Base-by-base conservation (phyloP, 92 coral and sea anemone species). In the Epizoanthus rinbou region DNA sequence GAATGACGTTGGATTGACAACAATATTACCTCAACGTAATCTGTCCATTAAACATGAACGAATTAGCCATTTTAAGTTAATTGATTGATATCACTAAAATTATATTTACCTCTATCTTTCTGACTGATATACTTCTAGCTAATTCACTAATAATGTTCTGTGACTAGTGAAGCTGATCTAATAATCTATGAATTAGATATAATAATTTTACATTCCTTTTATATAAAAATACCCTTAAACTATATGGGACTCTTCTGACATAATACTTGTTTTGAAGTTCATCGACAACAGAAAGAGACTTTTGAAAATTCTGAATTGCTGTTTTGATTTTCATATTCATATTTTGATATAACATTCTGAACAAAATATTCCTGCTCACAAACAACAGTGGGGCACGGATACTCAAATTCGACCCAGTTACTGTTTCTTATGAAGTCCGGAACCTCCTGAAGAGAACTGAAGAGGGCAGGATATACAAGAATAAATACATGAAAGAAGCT, bases 391-490 rank as follows among this genome's bases (percentile, higher is more conserved):
- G 47, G 47, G 47, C 73, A 67, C 47, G 73, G 73, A 67, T 28
- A 41, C 45, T n/a, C 6, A 24, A 33, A 35, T 67, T 67, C 73
- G 73, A n/a, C 18, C 28, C 22, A 67, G 45, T 67, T 67, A 14
- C 82, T n/a, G 56, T 62, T 62, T 60, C 56, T 13, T 14, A 19
- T 3, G 21, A 2, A 41, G 52, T 19, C 82, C 82, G 82, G 82
- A 78, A 78, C 64, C 82, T 78, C 82, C 82, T 41, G 58, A 63
- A 10, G 82, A 62, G n/a, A 67, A 5, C 50, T 78, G 71, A 78
- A 78, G 66, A 41, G 82, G 8, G 45, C 23, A 59, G 71, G 82
- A 78, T 19, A 60, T 16, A 69, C 50, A 21, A 43, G 57, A 78
- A 78, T 63, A 59, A 69, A 8, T 14, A 11, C 19, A 50, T 18